Percentiles rank a stretch among this genome's conserved stretches.
Conservation (phyloP, 1,140 invertebrate species). For the Teleogryllus occipitalis region DNA sequence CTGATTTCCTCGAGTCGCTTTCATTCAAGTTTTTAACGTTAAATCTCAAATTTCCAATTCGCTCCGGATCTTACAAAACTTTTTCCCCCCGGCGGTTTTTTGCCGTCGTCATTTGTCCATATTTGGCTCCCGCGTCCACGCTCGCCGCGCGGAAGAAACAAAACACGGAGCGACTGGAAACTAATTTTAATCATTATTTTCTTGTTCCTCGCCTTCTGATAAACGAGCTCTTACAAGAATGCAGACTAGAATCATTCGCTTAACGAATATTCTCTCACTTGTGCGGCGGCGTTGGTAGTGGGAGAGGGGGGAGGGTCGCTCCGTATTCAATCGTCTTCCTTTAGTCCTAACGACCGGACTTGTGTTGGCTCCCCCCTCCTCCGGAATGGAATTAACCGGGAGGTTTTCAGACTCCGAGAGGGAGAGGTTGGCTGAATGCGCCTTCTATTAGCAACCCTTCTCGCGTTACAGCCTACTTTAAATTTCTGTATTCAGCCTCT, state of each 20-base stretch:
- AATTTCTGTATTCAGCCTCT: not conserved
- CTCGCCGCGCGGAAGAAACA: not conserved
- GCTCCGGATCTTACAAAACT: constrained; percentile 1
- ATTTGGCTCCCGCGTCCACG: not conserved
- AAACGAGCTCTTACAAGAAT: not conserved
- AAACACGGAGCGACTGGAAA: not conserved
- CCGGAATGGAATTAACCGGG: not conserved
- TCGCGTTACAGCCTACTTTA: not conserved
- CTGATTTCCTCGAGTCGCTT: not conserved
- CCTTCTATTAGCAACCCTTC: not conserved
- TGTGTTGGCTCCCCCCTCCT: not conserved
- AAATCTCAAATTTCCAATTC: constrained; percentile 5
- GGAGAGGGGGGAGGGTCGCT: too few species aligned
- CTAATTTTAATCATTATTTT: constrained; percentile 2
- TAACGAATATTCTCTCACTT: not conserved
- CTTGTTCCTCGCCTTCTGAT: not conserved
- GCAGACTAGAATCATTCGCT: not conserved
- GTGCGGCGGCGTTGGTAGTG: not conserved
- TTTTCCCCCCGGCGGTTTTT: not conserved
- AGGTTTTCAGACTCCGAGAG: not conserved
- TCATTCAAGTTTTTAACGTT: constrained; percentile 2
- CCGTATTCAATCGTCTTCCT: not conserved
- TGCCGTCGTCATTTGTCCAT: not conserved
- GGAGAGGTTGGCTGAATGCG: not conserved
- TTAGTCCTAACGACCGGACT: not conserved